These are phyloP conservation scores for Zaprionus camerounensis DNA, from an alignment of 1,140 invertebrate genomes.

Conservation along the genomic window DNA sequence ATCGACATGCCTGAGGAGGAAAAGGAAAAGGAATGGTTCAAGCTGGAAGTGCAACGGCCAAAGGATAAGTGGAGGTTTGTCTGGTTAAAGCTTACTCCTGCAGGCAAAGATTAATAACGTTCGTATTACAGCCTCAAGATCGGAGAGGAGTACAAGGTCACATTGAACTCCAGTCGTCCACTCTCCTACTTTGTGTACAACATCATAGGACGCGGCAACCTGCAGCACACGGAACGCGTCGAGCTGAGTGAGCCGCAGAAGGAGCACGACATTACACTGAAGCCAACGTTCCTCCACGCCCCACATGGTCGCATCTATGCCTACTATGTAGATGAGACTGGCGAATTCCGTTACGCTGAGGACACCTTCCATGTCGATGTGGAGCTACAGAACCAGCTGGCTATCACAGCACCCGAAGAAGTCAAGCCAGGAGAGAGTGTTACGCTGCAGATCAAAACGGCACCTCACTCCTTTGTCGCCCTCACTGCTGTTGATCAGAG, in stretches of 20 bases:
- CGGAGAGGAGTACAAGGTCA: constrained; percentile 90
- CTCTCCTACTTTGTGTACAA: constrained; percentile 91
- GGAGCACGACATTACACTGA: constrained; percentile 85
- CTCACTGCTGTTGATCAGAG: constrained; percentile 94
- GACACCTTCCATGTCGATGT: constrained; percentile 91
- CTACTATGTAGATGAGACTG: constrained; percentile 88
- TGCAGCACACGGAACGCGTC: constrained; percentile 89
- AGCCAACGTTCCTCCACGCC: constrained; percentile 90
- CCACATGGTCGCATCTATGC: constrained; percentile 92
- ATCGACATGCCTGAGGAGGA: constrained; percentile 40
- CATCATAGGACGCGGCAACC: constrained; percentile 94
- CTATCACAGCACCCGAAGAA: constrained; percentile 80
- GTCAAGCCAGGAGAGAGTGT: constrained; percentile 90
- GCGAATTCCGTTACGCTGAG: constrained; percentile 93
- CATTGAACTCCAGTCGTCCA: constrained; percentile 92
- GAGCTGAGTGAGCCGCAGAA: constrained; percentile 75
- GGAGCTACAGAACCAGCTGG: constrained; percentile 88
- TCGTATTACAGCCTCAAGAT: constrained; percentile 85
- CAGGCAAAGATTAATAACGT: not conserved
- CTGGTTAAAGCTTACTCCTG: too few species aligned
- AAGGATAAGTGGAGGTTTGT: constrained; percentile 60
- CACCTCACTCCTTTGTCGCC: constrained; percentile 93
- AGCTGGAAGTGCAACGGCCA: constrained; percentile 42
- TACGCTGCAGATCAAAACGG: constrained; percentile 89
- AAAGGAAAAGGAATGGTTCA: constrained; percentile 72